These are phyloP conservation scores for Hydrozoanthus tunicans DNA, from an alignment of 64 coral and sea anemone genomes.

Conservation along the genomic window DNA sequence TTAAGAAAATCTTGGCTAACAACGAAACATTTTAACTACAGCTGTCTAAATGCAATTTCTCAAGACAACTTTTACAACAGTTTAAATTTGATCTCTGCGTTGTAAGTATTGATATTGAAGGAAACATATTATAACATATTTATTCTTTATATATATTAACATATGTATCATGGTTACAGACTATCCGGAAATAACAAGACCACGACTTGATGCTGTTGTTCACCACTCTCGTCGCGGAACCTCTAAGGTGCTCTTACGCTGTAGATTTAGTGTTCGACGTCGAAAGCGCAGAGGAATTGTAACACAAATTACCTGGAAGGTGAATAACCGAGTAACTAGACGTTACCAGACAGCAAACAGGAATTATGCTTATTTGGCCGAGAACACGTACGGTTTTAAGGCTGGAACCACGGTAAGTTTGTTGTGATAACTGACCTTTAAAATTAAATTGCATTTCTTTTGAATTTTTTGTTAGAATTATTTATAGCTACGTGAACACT, in stretches of 20 bases:
- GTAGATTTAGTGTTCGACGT: slow-evolving; percentile 13
- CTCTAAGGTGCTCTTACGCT: slow-evolving; percentile 42
- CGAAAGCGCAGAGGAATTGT: slow-evolving; percentile 47
- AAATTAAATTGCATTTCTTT: too few species aligned
- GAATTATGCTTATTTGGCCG: slow-evolving; percentile 41
- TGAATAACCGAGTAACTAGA: slow-evolving; percentile 24
- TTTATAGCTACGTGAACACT: too few species aligned
- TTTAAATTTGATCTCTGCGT: too few species aligned
- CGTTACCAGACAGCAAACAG: slow-evolving; percentile 35
- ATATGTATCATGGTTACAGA: not conserved
- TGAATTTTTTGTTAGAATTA: too few species aligned
- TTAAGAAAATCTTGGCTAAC: too few species aligned
- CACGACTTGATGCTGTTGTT: slow-evolving; percentile 13
- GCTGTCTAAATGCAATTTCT: too few species aligned
- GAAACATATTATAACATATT: too few species aligned
- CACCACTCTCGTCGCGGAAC: slow-evolving; percentile 28
- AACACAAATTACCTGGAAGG: slow-evolving; percentile 24
- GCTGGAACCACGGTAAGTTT: slow-evolving; percentile 49
- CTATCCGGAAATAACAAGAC: slow-evolving; percentile 42
- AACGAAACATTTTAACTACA: too few species aligned
- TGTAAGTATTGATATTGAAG: too few species aligned
- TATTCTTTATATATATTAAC: not conserved
- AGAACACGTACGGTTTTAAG: slow-evolving; percentile 51
- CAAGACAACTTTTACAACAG: too few species aligned
- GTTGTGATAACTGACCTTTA: not conserved